Evolutionary conservation across 2,797 vertebrate genomes (phyloP).

Genomic region (Schizothorax lantsangensis): DNA sequence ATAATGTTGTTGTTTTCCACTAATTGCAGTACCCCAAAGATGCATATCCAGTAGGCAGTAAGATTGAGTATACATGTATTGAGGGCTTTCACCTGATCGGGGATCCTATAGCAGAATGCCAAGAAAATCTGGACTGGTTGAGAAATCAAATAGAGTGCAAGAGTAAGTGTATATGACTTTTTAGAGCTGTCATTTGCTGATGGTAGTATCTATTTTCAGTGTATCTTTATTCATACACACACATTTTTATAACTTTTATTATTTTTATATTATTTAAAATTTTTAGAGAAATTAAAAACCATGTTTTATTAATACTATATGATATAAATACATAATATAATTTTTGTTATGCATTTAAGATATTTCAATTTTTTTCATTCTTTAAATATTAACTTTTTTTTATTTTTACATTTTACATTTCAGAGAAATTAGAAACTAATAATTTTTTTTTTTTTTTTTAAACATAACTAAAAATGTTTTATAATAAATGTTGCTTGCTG

Average conservation of each 20-base stretch:
- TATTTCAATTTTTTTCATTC: not conserved
- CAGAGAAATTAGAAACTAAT: not conserved
- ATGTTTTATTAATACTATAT: not conserved
- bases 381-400: not conserved
- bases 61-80: conserved; percentile 84
- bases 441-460: too few relatives aligned
- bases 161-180: conserved; percentile 63
- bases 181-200: not conserved
- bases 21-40: conserved; percentile 78
- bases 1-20: not conserved
- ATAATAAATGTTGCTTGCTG: conserved; percentile 30
- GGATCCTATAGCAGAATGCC: conserved; percentile 79
- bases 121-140: conserved; percentile 80
- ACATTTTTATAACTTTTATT: not conserved
- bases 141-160: conserved; percentile 72
- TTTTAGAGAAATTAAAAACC: not conserved
- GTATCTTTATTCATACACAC: not conserved
- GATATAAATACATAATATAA: not conserved
- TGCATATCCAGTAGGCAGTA: conserved; percentile 81
- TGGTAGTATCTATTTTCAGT: not conserved
- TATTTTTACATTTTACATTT: not conserved
- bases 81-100: conserved; percentile 82
- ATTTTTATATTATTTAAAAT: not conserved
- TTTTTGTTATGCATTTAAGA: not conserved
- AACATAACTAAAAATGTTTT: not conserved